Conservation (phyloP, 2,888 invertebrate genomes). For the Pseudanteris insignis region DNA sequence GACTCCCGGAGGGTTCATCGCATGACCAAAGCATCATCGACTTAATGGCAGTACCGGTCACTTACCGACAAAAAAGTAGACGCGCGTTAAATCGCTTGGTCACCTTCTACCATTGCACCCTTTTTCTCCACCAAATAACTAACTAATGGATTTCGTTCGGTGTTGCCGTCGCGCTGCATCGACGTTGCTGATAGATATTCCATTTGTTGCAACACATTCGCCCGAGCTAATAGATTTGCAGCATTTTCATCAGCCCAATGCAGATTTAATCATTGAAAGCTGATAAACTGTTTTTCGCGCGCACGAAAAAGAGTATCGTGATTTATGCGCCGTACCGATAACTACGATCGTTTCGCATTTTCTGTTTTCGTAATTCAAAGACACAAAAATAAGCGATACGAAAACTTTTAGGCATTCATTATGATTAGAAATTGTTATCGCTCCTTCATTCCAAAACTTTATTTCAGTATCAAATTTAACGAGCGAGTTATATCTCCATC, state of each 20-base stretch:
- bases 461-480: too few species aligned
- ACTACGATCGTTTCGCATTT: too few species aligned
- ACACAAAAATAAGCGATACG: too few species aligned
- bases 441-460: too few species aligned
- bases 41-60: constrained; percentile 17
- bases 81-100: constrained; percentile 15
- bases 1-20: constrained; percentile 8
- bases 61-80: constrained; percentile 24
- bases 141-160: constrained; percentile 28
- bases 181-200: constrained; percentile 20
- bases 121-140: constrained; percentile 15
- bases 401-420: too few species aligned
- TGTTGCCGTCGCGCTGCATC: constrained; percentile 4
- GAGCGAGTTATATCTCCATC: too few species aligned
- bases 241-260: constrained; percentile 25
- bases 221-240: constrained; percentile 5
- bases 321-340: too few species aligned
- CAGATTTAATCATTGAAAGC: constrained; percentile 26
- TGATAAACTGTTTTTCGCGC: constrained; percentile 32
- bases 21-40: constrained; percentile 21
- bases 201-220: constrained; percentile 26
- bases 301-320: too few species aligned
- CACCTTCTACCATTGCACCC: constrained; percentile 9
- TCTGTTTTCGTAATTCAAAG: too few species aligned
- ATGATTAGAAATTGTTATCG: too few species aligned